Evolutionary conservation across 2,113 vertebrate species (phyloP), one percentile per base, ranked within the genome.

Genomic region (Nettapus auritus): DNA sequence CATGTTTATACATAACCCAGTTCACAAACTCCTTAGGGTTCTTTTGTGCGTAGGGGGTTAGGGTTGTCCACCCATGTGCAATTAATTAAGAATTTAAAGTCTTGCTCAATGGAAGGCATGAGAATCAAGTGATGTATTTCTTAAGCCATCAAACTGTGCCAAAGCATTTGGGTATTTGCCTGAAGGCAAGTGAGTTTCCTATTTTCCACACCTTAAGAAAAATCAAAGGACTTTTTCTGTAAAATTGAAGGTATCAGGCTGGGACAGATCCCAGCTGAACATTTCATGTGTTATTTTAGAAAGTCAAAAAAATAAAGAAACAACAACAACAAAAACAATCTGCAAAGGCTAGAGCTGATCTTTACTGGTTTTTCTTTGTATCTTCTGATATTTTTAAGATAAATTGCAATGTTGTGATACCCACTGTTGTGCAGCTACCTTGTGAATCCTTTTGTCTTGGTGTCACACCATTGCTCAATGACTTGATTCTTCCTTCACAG

Each of bases 41-140:
- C 9, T 59, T 42, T 5, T 17, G 22, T 31, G 68, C 15, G 81
- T 38, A 77, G 77, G 93, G 50, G 77, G 85, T 76, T 71, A 59
- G 52, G 36, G 57, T 50, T 95, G 86, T 86, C 93, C 76, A 2
- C 92, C 92, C 92, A 90, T 55, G 2, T 36, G 73, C 82, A 86
- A 94, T 96, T 86, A 94, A 48, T 33, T 94, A 82, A 83, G 31
- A 23, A 10, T 44, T 18, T 46, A 40, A 94, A 11, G 14, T 66
- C 64, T 96, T 95, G 83, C 93, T 82, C 86, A 94, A 93, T 1
- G 38, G 40, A 18, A 87, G n/a, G 17, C 4, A 60, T 66, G 86
- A 44, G 80, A 76, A 60, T 3, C 73, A 3, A 86, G 66, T 19
- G 85, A 85, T 64, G 60, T 19, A 23, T 62, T 73, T 91, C 91